A percentile compares a stretch with the other conserved stretches of the same genome.
Evolutionary conservation across 2,888 invertebrate genomes (phyloP).

Genomic region (Metacarcinus magister): DNA sequence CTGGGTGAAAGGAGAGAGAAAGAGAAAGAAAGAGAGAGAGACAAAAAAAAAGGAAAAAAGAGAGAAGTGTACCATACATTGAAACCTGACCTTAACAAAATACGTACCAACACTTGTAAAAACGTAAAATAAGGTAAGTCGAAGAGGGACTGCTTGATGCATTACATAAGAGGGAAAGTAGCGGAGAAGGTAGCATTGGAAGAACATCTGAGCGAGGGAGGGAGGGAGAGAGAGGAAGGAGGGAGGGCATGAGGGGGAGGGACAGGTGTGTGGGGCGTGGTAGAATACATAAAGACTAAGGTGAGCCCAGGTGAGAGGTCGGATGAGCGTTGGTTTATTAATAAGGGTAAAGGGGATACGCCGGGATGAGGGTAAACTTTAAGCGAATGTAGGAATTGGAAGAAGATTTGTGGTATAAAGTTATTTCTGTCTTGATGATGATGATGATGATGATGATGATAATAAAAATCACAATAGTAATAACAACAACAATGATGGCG

Average conservation of each 20-base stretch:
- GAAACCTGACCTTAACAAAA: too few species aligned
- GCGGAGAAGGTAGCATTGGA: background rate
- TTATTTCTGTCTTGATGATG: too few species aligned
- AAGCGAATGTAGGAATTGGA: background rate
- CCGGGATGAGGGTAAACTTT: background rate
- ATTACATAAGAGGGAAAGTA: background rate
- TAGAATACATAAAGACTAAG: background rate
- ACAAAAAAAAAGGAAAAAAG: background rate
- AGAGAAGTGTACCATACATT: background rate
- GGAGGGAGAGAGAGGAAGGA: background rate
- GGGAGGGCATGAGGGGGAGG: background rate
- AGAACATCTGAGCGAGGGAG: background rate
- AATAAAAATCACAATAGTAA: too few species aligned
- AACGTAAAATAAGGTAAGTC: too few species aligned
- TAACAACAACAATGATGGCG: too few species aligned
- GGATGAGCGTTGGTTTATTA: background rate
- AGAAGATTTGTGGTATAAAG: background rate
- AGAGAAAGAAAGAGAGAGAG: background rate
- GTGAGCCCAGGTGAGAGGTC: constrained; percentile 30
- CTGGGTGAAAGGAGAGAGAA: background rate
- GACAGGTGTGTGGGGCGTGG: background rate
- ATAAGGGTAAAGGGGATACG: constrained; percentile 18
- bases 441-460: too few species aligned
- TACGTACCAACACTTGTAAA: too few species aligned
- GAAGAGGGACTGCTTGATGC: too few species aligned